Base-by-base conservation (phyloP, 2,888 invertebrate species). In the Pheosia gnoma region DNA sequence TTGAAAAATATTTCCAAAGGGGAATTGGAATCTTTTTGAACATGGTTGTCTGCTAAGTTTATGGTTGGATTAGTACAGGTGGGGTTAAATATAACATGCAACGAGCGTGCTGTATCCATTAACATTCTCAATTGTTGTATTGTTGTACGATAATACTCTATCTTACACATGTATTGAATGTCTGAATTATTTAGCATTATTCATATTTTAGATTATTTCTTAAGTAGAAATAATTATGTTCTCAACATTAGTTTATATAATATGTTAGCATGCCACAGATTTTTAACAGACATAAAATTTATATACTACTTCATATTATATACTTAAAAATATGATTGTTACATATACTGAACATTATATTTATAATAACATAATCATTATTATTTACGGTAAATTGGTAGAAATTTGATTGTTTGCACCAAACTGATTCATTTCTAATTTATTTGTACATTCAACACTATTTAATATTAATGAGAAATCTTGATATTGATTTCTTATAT, bases 81-180 rank as follows among this genome's bases (percentile, higher is more conserved):
- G 72, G 74, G 78, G 75, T 75, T 59, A 74, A 67, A 66, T 67
- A 68, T 63, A 47, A 62, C 91, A 91, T 92, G 92, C 92, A 90
- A 87, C 85, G 84, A 75, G 83, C 89, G 88, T 89, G 88, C 88
- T 82, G 65, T 72, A 67, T 70, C 79, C 76, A 77, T 77, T 79
- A 77, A 76, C 76, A 80, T 78, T 60, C 59, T 70, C 68, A 78
- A 75, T 74, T 72, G 78, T 55, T 25, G 68, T 70, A 76, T 72
- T 71, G 74, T 77, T 73, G 77, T 65, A 70, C 65, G 69, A 67
- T 62, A 57, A 66, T 70, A 63, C 62, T 5, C 57, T 60, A 59
- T 62, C 72, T 68, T 76, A 75, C 65, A 68, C 45, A 70, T 37
- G n/a, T 54, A 45, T 45, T 65, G 4, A 37, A 7, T 11, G 7